Percentiles rank a stretch among this genome's conserved stretches.
Evolutionary conservation across 2,888 invertebrate species (phyloP).

Genomic region (Drosophila parthenogenetica): DNA sequence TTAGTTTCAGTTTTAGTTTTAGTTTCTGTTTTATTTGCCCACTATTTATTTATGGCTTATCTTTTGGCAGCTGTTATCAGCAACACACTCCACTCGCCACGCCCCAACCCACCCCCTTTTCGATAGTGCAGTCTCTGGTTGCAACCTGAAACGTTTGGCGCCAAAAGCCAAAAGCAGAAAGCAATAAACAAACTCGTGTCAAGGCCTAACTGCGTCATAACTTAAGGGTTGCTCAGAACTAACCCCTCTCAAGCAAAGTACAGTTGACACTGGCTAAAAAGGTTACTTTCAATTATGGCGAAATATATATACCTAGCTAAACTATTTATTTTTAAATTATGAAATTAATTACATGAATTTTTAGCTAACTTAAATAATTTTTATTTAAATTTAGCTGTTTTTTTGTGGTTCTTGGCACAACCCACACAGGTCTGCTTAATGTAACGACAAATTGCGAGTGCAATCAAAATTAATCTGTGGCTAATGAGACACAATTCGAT

Average conservation of each 20-base stretch:
- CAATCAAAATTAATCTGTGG: conserved; percentile 73
- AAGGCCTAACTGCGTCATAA: conserved; percentile 42
- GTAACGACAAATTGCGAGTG: conserved; percentile 65
- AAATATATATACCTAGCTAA: too few relatives aligned
- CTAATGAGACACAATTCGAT: conserved; percentile 74
- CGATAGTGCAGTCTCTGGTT: conserved; percentile 29
- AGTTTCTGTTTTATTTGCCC: conserved; percentile 13
- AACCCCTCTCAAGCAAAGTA: conserved; percentile 17
- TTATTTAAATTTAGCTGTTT: neutral
- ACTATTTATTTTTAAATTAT: too few relatives aligned
- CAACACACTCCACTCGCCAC: conserved; percentile 4
- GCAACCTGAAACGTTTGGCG: conserved; percentile 36
- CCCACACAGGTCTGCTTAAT: conserved; percentile 58
- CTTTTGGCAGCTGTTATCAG: conserved; percentile 51
- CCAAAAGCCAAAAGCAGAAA: conserved; percentile 18
- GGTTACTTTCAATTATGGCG: too few relatives aligned
- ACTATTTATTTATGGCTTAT: conserved; percentile 51
- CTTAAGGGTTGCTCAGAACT: conserved; percentile 15
- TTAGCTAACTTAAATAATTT: neutral
- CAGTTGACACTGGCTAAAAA: conserved; percentile 7
- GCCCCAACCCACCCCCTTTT: neutral
- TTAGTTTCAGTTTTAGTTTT: conserved; percentile 5
- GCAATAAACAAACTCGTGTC: conserved; percentile 22
- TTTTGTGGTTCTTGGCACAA: conserved; percentile 37
- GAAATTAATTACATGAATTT: neutral